Evolutionary conservation across 2,797 vertebrate species (phyloP).

Genomic region (Chaetophractus vellerosus): DNA sequence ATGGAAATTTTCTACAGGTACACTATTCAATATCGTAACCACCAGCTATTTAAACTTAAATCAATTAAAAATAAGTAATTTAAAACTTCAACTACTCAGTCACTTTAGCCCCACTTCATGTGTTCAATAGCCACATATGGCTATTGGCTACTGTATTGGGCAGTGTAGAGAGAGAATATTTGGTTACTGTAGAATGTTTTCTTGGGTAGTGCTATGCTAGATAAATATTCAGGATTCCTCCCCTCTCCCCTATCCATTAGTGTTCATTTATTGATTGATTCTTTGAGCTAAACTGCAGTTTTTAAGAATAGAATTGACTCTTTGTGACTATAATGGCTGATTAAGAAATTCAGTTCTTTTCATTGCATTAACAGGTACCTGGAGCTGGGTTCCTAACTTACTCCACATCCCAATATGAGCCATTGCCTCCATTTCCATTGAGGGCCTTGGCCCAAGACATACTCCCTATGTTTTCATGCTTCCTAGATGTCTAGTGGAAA

Average conservation of each 20-base stretch:
- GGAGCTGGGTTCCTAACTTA: background rate
- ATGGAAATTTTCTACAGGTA: background rate
- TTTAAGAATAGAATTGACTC: constrained; percentile 49
- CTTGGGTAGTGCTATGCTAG: too few relatives aligned
- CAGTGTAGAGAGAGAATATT: background rate
- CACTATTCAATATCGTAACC: too few relatives aligned
- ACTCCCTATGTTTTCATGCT: background rate
- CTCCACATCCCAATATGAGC: background rate
- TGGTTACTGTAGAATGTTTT: background rate
- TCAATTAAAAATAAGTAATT: background rate
- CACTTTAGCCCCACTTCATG: background rate
- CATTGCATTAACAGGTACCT: background rate
- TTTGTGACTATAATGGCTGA: background rate
- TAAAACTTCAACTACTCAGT: background rate
- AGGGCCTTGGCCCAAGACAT: background rate
- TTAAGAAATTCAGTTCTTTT: background rate
- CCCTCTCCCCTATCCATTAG: background rate
- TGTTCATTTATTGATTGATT: background rate
- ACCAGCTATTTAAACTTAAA: constrained; percentile 6
- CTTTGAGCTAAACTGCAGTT: background rate
- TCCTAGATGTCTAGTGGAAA: background rate
- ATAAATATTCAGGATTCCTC: background rate
- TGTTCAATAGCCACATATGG: background rate
- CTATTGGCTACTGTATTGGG: background rate
- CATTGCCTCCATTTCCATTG: background rate